Base-by-base conservation (phyloP, 2,113 vertebrate species). In the Thryonomys swinderianus region DNA sequence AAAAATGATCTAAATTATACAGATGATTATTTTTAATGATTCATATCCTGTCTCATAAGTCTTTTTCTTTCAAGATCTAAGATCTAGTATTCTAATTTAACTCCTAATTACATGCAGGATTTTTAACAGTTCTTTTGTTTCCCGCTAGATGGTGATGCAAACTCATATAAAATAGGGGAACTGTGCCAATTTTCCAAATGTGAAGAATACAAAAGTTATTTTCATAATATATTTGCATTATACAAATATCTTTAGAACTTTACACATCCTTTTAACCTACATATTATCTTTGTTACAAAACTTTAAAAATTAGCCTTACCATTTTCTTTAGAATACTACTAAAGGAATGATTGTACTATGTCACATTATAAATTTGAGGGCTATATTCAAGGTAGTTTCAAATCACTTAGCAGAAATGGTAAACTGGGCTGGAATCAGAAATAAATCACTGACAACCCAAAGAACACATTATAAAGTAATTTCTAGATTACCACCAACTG, bases 61-160 rank as follows among this genome's bases (percentile, higher is more conserved):
- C 27, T 40, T 42, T 25, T 74, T 82, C 69, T 69, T 48, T 95
- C 34, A 71, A 93, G 51, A 94, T 14, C 5, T 34, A 67, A 5
- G 25, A 53, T 61, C 6, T 91, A 85, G 74, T 10, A 55, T 88
- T 93, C 84, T 84, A 91, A 85, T 61, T 94, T 71, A 90, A 51
- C 27, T 96, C 45, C 57, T 91, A 88, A 92, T 78, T 85, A 57
- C 18, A 55, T 0, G 14, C 12, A 97, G 62, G 88, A 91, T 76
- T 96, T 80, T 64, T 94, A 84, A 83, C 74, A 96, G 53, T 95
- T 93, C 59, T 95, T 96, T 86, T 93, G 32, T n/a, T 97, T 94
- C 92, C 98, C 98, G 95, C 97, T 97, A 98, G 98, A 92, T 98
- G 98, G 98, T 97, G 97, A 82, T 91, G 73, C 5, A 48, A 94